These are phyloP conservation scores for Candoia aspera DNA, from an alignment of 2,113 vertebrate species.

Conservation along the genomic window DNA sequence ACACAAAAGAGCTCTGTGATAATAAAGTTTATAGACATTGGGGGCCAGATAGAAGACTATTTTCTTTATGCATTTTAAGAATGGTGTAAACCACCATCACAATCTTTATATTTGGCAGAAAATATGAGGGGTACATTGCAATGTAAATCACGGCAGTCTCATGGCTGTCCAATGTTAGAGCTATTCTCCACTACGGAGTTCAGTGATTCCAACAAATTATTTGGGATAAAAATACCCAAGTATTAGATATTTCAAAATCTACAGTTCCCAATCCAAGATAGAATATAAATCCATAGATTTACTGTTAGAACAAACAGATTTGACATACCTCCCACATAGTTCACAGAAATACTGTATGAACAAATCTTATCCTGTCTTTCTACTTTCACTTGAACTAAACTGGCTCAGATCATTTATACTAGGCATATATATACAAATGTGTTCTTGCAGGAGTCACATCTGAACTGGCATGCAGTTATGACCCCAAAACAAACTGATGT, in stretches of 20 bases:
- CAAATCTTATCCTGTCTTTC: not conserved
- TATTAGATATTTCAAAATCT: not conserved
- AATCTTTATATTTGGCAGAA: not conserved
- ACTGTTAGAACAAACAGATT: not conserved
- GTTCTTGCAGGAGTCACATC: not conserved
- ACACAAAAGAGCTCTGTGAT: not conserved
- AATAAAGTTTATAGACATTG: not conserved
- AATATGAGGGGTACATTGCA: not conserved
- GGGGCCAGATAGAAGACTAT: not conserved
- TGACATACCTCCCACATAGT: not conserved
- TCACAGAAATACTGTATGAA: not conserved
- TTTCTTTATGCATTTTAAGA: not conserved
- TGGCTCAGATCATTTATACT: not conserved
- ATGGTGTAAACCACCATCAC: not conserved
- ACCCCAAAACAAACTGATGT: not conserved
- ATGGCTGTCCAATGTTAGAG: not conserved
- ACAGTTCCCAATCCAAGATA: not conserved
- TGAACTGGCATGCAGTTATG: not conserved
- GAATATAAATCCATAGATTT: not conserved
- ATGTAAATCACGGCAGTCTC: not conserved
- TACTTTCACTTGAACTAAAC: not conserved
- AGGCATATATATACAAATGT: not conserved
- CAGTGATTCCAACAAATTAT: not conserved
- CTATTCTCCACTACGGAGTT: not conserved
- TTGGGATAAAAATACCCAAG: not conserved